Evolutionary conservation across 2,888 invertebrate species (phyloP), one percentile per base, ranked within the genome.

Genomic region (Pristionchus exspectatus): DNA sequence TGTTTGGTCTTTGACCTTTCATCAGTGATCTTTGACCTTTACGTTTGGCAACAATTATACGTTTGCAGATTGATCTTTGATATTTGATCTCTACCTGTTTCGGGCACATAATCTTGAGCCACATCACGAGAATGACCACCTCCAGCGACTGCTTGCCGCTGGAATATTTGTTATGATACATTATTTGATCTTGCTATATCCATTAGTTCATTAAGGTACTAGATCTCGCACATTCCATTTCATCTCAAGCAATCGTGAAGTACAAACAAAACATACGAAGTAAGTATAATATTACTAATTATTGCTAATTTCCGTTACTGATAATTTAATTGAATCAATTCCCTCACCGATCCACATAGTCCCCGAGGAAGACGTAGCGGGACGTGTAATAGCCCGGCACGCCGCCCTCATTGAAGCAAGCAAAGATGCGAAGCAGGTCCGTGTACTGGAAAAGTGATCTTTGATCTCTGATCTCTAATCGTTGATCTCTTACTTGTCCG

Each of bases 341-440:
- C 14, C 30, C 81, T 21, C 16, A 72, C 56, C 69, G 56, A 54
- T 69, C 74, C n/a, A 69, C 69, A 30, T 66, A 69, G 59, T 85
- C 89, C 18, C 91, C 91, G 2, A 91, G 90, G 72, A 91, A 91
- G 54, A 91, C 87, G 86, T 89, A 91, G 27, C 91, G 81, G 9
- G 56, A 27, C 18, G 85, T 74, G 50, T 38, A 33, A 21, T 66
- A 56, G 54, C 90, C 91, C 2, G 54, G 38, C 54, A 56, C n/a
- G 30, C 85, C 88, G 16, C 85, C 69, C 33, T 81, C 56, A 30
- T 87, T 89, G 84, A 88, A 72, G 63, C 69, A 66, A 9, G 88
- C 56, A 33, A 91, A 89, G 54, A 91, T 90, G 18, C 91, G 91
- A 54, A 89, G 88, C 10, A 91, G 88, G 77, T 91, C 91, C 7